Conservation (phyloP, 2,113 vertebrate species). For the Petrocephalus microphthalmus region DNA sequence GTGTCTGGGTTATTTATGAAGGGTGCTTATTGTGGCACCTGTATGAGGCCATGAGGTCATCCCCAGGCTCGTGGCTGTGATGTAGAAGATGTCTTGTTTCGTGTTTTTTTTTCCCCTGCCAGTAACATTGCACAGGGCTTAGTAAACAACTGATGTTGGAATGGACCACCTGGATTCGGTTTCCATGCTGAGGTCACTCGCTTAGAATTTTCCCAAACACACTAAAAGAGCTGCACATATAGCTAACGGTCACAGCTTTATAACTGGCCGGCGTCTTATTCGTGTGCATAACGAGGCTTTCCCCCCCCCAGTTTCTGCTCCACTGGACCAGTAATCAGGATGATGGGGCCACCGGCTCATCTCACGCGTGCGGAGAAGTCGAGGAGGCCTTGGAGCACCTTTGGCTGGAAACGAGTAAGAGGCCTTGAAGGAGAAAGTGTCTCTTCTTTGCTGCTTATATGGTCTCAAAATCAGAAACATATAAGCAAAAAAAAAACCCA, state of each 20-base stretch:
- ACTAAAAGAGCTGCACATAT: conserved; percentile 66
- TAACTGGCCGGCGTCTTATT: conserved; percentile 60
- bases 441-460: not conserved
- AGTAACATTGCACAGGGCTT: conserved; percentile 46
- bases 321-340: conserved; percentile 35
- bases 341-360: not conserved
- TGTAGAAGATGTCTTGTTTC: not conserved
- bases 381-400: not conserved
- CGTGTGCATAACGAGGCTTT: conserved; percentile 48
- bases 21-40: not conserved
- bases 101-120: conserved; percentile 41
- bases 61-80: conserved; percentile 6
- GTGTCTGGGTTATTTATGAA: not conserved
- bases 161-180: conserved; percentile 69
- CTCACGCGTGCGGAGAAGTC: not conserved
- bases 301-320: conserved; percentile 44
- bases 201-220: conserved; percentile 63
- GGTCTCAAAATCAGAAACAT: conserved; percentile 8
- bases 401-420: not conserved
- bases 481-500: not conserved
- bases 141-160: conserved; percentile 65
- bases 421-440: not conserved
- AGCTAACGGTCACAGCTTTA: conserved; percentile 59
- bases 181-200: conserved; percentile 63
- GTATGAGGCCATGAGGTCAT: not conserved